phyloP scores from a whole-genome alignment of 2,113 vertebrate genomes.

The Nesoenas mayeri region DNA sequence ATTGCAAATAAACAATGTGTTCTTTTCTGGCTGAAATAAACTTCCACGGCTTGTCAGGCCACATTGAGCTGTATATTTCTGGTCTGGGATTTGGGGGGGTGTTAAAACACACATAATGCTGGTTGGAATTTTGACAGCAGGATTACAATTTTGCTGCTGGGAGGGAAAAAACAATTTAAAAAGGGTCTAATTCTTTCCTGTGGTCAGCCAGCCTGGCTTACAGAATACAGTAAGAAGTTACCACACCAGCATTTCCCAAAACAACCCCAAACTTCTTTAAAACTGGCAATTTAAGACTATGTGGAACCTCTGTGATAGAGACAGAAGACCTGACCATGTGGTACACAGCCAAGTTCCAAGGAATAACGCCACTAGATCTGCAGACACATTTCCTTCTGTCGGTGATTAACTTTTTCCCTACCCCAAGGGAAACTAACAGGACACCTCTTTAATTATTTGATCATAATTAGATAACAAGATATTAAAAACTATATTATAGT shows the following conservation, averaged over 20 bases:
- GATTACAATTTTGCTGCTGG: neutral
- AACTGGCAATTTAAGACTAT: neutral
- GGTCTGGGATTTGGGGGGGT: neutral
- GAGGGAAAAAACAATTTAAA: neutral
- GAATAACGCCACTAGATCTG: neutral
- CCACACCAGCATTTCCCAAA: neutral
- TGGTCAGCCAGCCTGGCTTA: neutral
- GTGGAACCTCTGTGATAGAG: neutral
- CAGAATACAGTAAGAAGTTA: neutral
- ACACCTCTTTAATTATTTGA: neutral
- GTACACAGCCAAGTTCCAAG: neutral
- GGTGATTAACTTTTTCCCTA: neutral
- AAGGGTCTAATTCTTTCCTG: neutral
- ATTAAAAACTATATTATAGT: neutral
- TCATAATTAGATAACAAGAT: neutral
- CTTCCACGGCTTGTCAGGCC: neutral
- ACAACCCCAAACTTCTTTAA: neutral
- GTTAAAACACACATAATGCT: accelerated
- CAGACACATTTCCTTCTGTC: neutral
- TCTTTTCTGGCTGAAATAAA: neutral
- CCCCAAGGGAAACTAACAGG: neutral
- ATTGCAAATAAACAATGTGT: neutral
- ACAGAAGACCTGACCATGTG: accelerated
- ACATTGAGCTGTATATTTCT: neutral
- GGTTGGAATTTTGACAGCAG: neutral